Percentiles rank a stretch among this genome's conserved stretches.
Conservation (phyloP, 2,113 vertebrate species). For the Phoenicopterus ruber region DNA sequence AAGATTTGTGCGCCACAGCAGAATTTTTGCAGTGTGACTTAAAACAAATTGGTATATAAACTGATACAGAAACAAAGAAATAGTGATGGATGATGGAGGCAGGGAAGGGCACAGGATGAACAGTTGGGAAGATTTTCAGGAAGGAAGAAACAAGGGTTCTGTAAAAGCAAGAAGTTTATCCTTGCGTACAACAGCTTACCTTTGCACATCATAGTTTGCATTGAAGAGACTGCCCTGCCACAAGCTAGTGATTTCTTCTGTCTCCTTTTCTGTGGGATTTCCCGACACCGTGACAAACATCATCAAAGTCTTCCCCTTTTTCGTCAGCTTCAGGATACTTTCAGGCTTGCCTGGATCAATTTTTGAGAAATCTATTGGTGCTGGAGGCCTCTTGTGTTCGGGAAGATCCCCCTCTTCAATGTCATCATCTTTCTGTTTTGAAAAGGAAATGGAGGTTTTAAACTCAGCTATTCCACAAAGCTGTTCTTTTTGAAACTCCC, state of each 20-base stretch:
- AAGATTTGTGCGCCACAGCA: not conserved
- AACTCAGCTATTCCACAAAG: not conserved
- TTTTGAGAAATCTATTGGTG: conserved; percentile 90
- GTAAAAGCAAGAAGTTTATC: not conserved
- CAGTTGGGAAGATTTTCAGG: not conserved
- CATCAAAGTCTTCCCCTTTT: conserved; percentile 96
- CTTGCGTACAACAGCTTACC: conserved; percentile 66
- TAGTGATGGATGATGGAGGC: not conserved
- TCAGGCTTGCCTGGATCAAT: conserved; percentile 90
- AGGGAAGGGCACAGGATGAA: not conserved
- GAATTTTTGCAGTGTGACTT: not conserved
- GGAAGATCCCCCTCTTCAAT: conserved; percentile 97
- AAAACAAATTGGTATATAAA: not conserved
- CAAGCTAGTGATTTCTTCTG: conserved; percentile 89
- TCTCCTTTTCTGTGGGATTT: conserved; percentile 92
- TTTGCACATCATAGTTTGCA: conserved; percentile 93
- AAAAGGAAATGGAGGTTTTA: not conserved
- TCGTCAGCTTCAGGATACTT: conserved; percentile 90
- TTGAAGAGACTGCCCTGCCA: conserved; percentile 99
- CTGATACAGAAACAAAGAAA: not conserved
- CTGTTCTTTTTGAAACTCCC: not conserved
- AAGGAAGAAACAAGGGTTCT: not conserved
- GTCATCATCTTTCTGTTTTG: conserved; percentile 88
- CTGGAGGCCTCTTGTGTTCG: conserved; percentile 87
- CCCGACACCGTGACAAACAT: conserved; percentile 92